Evolutionary conservation across 2,797 vertebrate species (phyloP).

Genomic region (Lutjanus campechanus): DNA sequence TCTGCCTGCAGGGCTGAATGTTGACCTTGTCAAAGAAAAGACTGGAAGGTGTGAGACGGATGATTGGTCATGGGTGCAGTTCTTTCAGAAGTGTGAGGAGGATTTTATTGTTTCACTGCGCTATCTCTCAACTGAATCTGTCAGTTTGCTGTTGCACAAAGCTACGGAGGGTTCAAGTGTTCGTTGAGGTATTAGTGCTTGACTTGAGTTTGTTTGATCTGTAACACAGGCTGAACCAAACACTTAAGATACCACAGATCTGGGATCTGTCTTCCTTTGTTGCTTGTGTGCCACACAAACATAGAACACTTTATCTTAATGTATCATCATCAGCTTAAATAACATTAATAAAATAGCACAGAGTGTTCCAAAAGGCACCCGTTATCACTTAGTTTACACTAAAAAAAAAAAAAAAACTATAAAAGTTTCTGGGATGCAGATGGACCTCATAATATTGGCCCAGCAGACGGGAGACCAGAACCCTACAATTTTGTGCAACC

Average conservation of each 20-base stretch:
- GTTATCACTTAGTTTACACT: neutral
- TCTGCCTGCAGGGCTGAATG: conserved; percentile 56
- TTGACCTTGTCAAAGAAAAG: conserved; percentile 67
- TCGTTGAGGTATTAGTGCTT: neutral
- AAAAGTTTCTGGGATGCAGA: neutral
- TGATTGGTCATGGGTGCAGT: conserved; percentile 43
- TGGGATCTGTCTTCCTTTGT: neutral
- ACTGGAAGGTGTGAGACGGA: conserved; percentile 55
- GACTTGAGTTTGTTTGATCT: conserved; percentile 28
- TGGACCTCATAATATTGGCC: too few relatives aligned
- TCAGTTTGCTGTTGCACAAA: neutral
- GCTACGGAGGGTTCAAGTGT: neutral
- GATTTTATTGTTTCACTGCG: conserved; percentile 37
- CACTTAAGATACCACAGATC: neutral
- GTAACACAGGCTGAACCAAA: neutral
- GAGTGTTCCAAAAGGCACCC: neutral
- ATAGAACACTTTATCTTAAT: neutral
- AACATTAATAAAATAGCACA: neutral
- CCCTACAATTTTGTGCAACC: neutral
- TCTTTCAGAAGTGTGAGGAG: conserved; percentile 12
- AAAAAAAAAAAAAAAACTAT: neutral
- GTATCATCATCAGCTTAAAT: neutral
- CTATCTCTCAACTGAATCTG: conserved; percentile 6
- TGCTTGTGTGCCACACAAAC: neutral
- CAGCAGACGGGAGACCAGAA: neutral